A percentile compares a stretch with the other conserved stretches of the same genome.
Evolutionary conservation across 1,140 invertebrate species (phyloP).

Genomic region (Drosophila insularis): DNA sequence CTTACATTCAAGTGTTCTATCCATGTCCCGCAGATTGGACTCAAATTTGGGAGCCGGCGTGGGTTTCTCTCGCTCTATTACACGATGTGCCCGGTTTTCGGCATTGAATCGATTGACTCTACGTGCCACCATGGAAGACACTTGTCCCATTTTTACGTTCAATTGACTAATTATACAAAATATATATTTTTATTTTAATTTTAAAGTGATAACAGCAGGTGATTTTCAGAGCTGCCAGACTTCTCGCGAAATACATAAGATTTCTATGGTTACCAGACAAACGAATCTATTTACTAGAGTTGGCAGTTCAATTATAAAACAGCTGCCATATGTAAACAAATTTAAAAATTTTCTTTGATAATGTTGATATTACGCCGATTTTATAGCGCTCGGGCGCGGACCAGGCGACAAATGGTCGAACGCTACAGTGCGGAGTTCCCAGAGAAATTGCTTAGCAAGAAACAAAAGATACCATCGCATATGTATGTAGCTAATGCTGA

Average conservation of each 20-base stretch:
- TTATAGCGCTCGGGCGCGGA: conserved; percentile 34
- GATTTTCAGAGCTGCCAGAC: background rate
- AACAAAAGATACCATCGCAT: conserved; percentile 57
- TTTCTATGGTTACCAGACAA: background rate
- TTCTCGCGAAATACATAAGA: background rate
- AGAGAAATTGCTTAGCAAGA: conserved; percentile 65
- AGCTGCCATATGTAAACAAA: conserved; percentile 57
- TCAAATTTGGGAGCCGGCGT: conserved; percentile 86
- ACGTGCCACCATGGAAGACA: conserved; percentile 82
- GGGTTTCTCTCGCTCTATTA: conserved; percentile 87
- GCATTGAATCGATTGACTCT: conserved; percentile 86
- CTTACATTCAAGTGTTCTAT: conserved; percentile 85
- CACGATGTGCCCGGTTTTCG: conserved; percentile 87
- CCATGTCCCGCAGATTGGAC: conserved; percentile 85
- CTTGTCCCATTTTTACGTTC: conserved; percentile 83
- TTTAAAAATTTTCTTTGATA: conserved; percentile 10
- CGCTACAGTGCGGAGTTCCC: conserved; percentile 69
- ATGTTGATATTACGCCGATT: conserved; percentile 50
- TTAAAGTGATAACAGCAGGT: background rate
- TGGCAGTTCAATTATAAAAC: background rate
- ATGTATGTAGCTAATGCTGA: conserved; percentile 73
- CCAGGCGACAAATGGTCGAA: conserved; percentile 44
- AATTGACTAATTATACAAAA: conserved; percentile 28
- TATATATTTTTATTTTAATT: conserved; percentile 4
- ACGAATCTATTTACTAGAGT: background rate